Base-by-base conservation (phyloP, 2,113 vertebrate species). In the Lasiurus cinereus region DNA sequence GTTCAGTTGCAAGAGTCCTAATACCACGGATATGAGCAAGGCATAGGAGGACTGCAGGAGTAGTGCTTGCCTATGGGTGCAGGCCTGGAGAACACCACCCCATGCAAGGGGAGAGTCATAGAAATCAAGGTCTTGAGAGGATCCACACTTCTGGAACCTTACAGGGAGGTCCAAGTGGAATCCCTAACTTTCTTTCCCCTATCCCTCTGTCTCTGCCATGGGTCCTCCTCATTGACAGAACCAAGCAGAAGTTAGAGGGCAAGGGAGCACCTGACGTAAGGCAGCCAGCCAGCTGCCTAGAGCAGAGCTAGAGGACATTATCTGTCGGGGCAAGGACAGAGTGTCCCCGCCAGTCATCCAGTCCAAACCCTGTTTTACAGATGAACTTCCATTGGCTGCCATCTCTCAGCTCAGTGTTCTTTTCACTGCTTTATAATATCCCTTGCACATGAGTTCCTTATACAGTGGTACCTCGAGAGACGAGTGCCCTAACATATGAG, bases 1-100 rank as follows among this genome's bases (percentile, higher is more conserved):
- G 54, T 74, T 90, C 22, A 18, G 80, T 36, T 62, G 78, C 10
- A 64, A 33, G 64, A 21, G 31, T n/a, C 36, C 64, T 66, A 22
- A 21, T 33, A n/a, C 8, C 56, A 13, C 0, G 0, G 19, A 69
- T 43, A 2, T 31, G 14, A 52, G 24, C 10, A 29, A 52, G 0
- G 22, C 6, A 0, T 50, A 39, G 29, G 69, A 66, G 16, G 43
- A 43, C 64, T 46, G 33, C 10, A 24, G 10, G 15, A 15, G 0
- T 5, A 3, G 56, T 21, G 29, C 0, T 4, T 14, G 11, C 36
- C 29, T 3, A 0, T 1, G 2, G 15, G 5, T 50, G 8, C 8
- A 13, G 8, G 73, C 22, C 16, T 83, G 52, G 48, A 73, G 87
- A 18, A 24, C 31, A 6, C 16, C 39, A 19, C 54, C 83, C 2